phyloP scores from a whole-genome alignment of 2,113 vertebrate genomes.

The Syngnathoides biaculeatus region DNA sequence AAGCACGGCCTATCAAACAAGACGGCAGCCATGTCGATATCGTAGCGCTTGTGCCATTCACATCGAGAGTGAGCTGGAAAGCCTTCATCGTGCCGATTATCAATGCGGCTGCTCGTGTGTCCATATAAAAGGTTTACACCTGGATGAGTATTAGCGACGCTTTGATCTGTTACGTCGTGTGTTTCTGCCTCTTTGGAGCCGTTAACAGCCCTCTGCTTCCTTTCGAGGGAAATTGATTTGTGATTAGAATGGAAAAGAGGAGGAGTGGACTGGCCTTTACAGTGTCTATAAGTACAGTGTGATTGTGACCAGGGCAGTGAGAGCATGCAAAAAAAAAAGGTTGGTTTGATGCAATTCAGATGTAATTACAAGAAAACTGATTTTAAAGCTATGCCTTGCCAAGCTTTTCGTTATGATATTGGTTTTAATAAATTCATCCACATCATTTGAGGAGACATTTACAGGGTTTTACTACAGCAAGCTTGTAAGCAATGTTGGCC shows the following conservation, averaged over 20 bases:
- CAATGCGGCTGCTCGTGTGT: constrained; percentile 29
- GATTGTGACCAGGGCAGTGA: constrained; percentile 11
- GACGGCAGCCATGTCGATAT: constrained; percentile 16
- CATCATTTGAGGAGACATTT: too few species aligned
- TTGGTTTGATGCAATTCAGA: too few species aligned
- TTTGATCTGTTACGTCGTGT: constrained; percentile 63
- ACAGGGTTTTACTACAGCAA: too few species aligned
- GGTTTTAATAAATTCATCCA: too few species aligned
- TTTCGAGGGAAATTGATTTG: constrained; percentile 56
- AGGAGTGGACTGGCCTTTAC: constrained; percentile 25
- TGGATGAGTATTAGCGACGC: constrained; percentile 47
- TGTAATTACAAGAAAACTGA: too few species aligned
- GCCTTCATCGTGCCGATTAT: constrained; percentile 29
- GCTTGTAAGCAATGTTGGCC: too few species aligned
- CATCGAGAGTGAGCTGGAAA: constrained; percentile 6
- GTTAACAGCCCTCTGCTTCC: constrained; percentile 46
- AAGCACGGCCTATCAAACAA: constrained; percentile 26
- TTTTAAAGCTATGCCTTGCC: too few species aligned
- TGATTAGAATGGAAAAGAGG: constrained; percentile 45
- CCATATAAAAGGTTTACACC: constrained; percentile 56
- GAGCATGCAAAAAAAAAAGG: too few species aligned
- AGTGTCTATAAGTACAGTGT: constrained; percentile 16
- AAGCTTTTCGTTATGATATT: too few species aligned
- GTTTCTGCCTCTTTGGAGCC: constrained; percentile 53
- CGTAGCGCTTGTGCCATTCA: constrained; percentile 12